Percentiles rank a stretch among this genome's conserved stretches.
These are phyloP conservation scores for Helicoverpa assulta DNA, from an alignment of 2,888 invertebrate genomes.

Conservation along the genomic window DNA sequence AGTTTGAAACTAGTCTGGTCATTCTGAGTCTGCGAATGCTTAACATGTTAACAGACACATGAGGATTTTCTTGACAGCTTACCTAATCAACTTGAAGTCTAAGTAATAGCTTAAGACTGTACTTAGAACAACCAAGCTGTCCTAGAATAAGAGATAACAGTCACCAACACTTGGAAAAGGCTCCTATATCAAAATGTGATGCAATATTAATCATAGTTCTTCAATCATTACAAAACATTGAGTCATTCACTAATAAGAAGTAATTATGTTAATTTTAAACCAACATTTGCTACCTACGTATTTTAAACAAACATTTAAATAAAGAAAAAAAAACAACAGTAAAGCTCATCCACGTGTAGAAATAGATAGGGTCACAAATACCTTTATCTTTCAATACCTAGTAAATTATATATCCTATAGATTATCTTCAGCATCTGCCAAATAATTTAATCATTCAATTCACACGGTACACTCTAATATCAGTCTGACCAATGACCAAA, in stretches of 20 bases:
- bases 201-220: background rate
- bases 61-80: background rate
- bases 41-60: background rate
- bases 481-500: no score
- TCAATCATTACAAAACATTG: background rate
- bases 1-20: conserved; percentile 15
- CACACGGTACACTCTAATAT: no score
- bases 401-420: no score
- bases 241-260: conserved; percentile 8
- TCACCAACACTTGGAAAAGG: background rate
- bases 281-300: background rate
- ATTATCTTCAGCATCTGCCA: no score
- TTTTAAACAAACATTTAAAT: conserved; percentile 3
- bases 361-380: no score
- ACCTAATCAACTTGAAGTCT: background rate
- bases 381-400: no score
- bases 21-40: background rate
- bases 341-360: background rate
- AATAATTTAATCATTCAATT: no score
- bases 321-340: no score
- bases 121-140: background rate
- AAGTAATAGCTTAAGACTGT: background rate
- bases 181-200: background rate
- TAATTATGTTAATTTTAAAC: background rate
- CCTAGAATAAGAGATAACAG: background rate